Base-by-base conservation (phyloP, 2,888 invertebrate species). In the Leucozona laternaria region DNA sequence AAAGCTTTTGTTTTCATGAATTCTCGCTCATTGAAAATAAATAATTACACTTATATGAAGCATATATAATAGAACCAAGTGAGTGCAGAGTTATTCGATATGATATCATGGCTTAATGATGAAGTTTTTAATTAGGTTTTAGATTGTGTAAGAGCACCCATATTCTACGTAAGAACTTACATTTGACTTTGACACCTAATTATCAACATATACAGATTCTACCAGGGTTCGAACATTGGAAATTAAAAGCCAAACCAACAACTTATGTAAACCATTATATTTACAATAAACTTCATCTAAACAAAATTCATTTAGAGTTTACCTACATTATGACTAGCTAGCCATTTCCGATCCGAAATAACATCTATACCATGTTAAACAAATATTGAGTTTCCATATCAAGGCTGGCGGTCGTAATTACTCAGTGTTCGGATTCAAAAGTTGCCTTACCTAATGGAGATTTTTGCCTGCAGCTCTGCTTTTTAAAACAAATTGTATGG, bases 321-420 rank as follows among this genome's bases (percentile, higher is more conserved):
- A 28, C 25, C 15, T 53, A 20, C 34, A 57, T 72, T 71, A 60
- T 60, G 15, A 75, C 34, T 40, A 13, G 34, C 4, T 68, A 66
- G 58, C 66, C 53, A 78, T 53, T 72, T 60, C 37, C n/a, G 2
- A 55, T 60, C 37, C n/a, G 2, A 55, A 57, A 58, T 77, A 60
- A 60, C 58, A 40, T 64, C 64, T 57, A 37, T 71, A 37, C 34
- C 58, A 58, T 58, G 28, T 28, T 57, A 70, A 75, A 78, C 53
- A 83, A 79, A 79, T 83, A 83, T 83, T 78, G 55, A 40, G 68
- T 83, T 83, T 78, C 78, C 57, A 20, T 75, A 75, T 70, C 22
- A 43, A 11, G 13, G 70, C 83, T 40, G 20, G 37, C 17, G 73
- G 83, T 62, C 15, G 15, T 83, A 73, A 75, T 79, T 57, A 83